Evolutionary conservation across 2,888 invertebrate genomes (phyloP), one percentile per base, ranked within the genome.

Genomic region (Macropis europaea): DNA sequence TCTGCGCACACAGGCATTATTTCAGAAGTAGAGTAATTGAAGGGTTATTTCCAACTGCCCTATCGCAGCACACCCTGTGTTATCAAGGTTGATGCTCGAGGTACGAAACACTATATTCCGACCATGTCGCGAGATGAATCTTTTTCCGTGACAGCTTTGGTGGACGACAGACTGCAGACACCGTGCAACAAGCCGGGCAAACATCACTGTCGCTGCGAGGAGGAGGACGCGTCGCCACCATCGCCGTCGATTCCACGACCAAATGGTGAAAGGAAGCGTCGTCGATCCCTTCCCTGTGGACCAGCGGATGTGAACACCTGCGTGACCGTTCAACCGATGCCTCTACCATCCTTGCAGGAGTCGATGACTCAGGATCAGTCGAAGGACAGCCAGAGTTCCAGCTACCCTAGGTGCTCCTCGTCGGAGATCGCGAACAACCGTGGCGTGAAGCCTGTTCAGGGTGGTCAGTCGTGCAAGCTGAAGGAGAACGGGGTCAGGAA

Each of bases 191-290:
- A 94, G 78, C 95, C 93, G 66, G 95, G 95, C 0, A 95, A 95
- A 87, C 95, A 95, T 87, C 94, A 94, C 76, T 96, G 95, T 89
- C 93, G 92, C 60, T 95, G 95, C 84, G 93, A 94, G 80, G 94
- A 94, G 32, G 95, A 95, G 81, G 93, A 94, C 1, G 93, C 93
- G 7, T 83, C 87, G 40, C 89, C 86, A 6, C 86, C 87, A 3
- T 87, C 88, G n/a, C 85, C 86, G 45, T 81, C 90, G 86, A 34
- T 88, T 43, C 75, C 62, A 1, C 83, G 88, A 62, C 79, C 86
- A 3, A 87, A 85, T 71, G 86, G 86, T 28, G 90, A 89, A 60
- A 81, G 88, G 32, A 90, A 89, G 68, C 87, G 89, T 38, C 87
- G 89, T 0, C 85, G 90, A 52, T 90, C 89, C 2, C 73, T 89